Base-by-base conservation (phyloP, 2,888 invertebrate genomes). In the Lycaena phlaeas region DNA sequence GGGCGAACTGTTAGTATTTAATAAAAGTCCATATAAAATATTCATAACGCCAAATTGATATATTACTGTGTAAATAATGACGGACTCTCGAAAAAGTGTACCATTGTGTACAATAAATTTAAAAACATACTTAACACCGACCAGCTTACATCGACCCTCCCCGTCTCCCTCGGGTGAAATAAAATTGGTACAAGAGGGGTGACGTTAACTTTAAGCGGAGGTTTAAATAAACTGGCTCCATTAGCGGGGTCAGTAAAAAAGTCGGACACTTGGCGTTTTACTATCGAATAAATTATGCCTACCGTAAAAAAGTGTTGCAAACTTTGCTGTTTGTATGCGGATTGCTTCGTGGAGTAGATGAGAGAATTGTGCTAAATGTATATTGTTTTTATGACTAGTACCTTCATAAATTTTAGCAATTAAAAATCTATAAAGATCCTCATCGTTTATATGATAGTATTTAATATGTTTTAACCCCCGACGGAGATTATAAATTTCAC, bases 71-170 rank as follows among this genome's bases (percentile, higher is more conserved):
- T n/a, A n/a, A n/a, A n/a, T 34, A 34, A 34, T 34, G 34, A 34
- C 18, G 7, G 22, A 18, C 34, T 18, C 9, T 22, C 34, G 22
- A 34, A 34, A 34, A 18, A 22, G 5, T 9, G 34, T 12, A 22
- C 34, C 34, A 22, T 12, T 11, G 34, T 31, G 27, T 31, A 10
- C 30, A 15, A 40, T 40, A 40, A 40, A 40, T 40, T 40, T 40
- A 31, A 40, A 40, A 40, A 40, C 40, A 34, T 34, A 34, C 34
- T 34, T 34, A 34, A 9, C 34, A 11, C 34, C 34, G 34, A 9
- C 34, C 11, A 31, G 7, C 22, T 12, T 34, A 34, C 18, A 12
- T 12, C 11, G 34, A 34, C 34, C 34, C 22, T 22, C 22, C 22
- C 12, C 34, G 22, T 12, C 34, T 34, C 34, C 34, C 34, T 12